Evolutionary conservation across 2,113 vertebrate genomes (phyloP).

Genomic region (Vidua chalybeata): DNA sequence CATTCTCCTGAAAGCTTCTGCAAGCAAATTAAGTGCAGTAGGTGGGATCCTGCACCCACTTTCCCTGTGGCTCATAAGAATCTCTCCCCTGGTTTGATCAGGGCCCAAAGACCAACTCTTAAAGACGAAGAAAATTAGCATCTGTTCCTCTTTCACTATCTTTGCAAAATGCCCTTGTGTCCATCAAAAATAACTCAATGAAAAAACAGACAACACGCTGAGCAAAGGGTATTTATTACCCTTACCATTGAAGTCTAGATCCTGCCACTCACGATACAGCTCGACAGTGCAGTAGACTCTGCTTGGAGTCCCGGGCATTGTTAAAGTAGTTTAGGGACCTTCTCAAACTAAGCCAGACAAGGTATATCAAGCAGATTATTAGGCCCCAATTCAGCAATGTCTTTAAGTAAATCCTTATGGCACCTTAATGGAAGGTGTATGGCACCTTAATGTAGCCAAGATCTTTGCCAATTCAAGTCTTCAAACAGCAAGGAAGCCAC

Average conservation of each 20-base stretch:
- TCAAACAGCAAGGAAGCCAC: background rate
- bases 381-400: background rate
- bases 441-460: background rate
- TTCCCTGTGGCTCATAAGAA: background rate
- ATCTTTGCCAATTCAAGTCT: background rate
- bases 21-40: background rate
- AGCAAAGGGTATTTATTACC: background rate
- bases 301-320: background rate
- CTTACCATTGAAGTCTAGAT: background rate
- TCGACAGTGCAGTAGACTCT: background rate
- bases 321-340: background rate
- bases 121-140: background rate
- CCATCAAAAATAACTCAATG: background rate
- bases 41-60: background rate
- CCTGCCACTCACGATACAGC: background rate
- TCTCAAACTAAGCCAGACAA: background rate
- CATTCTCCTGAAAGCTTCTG: background rate
- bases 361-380: background rate
- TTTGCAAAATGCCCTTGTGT: background rate
- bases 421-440: background rate
- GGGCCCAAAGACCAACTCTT: background rate
- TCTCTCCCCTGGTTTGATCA: background rate
- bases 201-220: background rate
- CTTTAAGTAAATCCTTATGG: background rate
- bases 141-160: background rate